A percentile compares a stretch with the other conserved stretches of the same genome.
Evolutionary conservation across 2,797 vertebrate species (phyloP).

Genomic region (Adelosebastes latens): DNA sequence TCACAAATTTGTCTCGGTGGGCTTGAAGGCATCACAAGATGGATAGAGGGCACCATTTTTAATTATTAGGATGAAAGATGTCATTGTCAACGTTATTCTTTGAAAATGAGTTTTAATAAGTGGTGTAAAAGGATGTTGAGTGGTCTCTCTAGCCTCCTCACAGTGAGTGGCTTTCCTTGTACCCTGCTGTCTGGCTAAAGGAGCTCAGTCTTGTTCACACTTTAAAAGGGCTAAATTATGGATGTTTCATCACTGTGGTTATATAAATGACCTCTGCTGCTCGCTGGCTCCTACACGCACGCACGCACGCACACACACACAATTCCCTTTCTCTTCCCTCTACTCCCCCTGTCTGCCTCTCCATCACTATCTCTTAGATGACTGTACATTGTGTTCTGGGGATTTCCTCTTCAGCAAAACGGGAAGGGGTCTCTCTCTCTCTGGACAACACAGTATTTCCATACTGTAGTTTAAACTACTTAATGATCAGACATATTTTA

Average conservation of each 20-base stretch:
- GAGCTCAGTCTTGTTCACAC: constrained; percentile 59
- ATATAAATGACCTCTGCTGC: constrained; percentile 66
- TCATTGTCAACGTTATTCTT: constrained; percentile 14
- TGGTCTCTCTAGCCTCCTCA: not conserved
- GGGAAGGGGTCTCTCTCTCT: not conserved
- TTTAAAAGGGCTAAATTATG: constrained; percentile 66
- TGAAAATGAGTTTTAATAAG: constrained; percentile 38
- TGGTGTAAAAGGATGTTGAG: constrained; percentile 22
- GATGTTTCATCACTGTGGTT: constrained; percentile 65
- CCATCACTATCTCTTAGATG: constrained; percentile 1
- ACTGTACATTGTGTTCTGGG: constrained; percentile 20
- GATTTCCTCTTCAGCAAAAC: not conserved
- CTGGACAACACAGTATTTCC: not conserved
- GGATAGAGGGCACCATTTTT: not conserved
- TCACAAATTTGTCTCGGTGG: not conserved
- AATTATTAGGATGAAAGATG: constrained; percentile 13
- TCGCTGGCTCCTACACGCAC: not conserved
- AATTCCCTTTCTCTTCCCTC: not conserved
- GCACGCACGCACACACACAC: not conserved
- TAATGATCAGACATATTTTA: not conserved
- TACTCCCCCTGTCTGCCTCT: not conserved
- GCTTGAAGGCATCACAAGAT: not conserved
- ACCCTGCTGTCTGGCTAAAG: constrained; percentile 39
- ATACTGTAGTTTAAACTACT: not conserved
- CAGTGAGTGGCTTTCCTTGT: constrained; percentile 40